These are phyloP conservation scores for Gambusia affinis DNA, from an alignment of 2,113 vertebrate genomes.

Conservation along the genomic window DNA sequence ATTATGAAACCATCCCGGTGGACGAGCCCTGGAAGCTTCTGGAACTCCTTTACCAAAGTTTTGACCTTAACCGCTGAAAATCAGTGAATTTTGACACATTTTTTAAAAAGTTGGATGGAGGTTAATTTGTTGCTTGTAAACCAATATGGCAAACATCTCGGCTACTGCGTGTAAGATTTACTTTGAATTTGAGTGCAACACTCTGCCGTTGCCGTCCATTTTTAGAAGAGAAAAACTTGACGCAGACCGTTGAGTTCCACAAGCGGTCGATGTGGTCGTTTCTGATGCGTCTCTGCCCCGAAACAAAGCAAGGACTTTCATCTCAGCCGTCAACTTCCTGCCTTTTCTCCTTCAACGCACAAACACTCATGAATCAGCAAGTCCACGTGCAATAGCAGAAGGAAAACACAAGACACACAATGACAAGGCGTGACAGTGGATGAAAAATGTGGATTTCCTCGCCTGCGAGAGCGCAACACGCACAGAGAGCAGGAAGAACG, in stretches of 20 bases:
- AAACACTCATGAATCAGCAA: not conserved
- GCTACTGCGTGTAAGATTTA: constrained; percentile 2
- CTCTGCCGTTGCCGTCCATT: constrained; percentile 7
- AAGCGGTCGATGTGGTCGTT: constrained; percentile 25
- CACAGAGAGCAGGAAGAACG: constrained; percentile 41
- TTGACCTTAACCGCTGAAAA: not conserved
- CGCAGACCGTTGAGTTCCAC: constrained; percentile 26
- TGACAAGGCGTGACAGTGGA: constrained; percentile 1
- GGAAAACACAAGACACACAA: not conserved
- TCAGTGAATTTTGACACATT: not conserved
- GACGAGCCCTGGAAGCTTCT: too few relatives aligned
- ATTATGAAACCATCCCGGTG: too few relatives aligned
- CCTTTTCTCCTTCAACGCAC: not conserved
- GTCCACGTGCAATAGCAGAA: constrained; percentile 5
- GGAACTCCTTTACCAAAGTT: not conserved
- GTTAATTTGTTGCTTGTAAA: not conserved
- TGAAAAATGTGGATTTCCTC: constrained; percentile 36
- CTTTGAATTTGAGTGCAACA: not conserved
- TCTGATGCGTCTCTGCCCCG: constrained; percentile 33
- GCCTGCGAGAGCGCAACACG: not conserved
- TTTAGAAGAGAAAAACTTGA: constrained; percentile 22
- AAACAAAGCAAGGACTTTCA: constrained; percentile 45
- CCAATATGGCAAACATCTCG: not conserved
- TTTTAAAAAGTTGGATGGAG: not conserved
- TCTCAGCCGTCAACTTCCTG: constrained; percentile 64